A percentile compares a stretch with the other conserved stretches of the same genome.
These are phyloP conservation scores for Amiota minor DNA, from an alignment of 2,888 invertebrate species.

Conservation along the genomic window DNA sequence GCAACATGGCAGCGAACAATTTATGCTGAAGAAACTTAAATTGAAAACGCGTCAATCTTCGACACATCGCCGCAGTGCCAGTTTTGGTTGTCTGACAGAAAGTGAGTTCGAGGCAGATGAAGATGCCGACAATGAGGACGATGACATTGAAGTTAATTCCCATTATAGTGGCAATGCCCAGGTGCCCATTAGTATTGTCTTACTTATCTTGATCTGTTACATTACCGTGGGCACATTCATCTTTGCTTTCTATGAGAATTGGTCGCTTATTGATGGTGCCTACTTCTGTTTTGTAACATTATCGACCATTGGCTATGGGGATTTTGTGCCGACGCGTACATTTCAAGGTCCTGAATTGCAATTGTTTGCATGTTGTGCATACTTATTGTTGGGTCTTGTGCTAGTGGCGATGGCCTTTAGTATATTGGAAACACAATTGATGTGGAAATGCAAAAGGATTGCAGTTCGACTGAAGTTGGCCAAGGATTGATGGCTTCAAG, in stretches of 20 bases:
- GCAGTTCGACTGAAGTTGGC: slow-evolving; percentile 81
- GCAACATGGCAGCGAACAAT: slow-evolving; percentile 61
- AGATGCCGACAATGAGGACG: slow-evolving; percentile 46
- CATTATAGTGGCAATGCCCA: slow-evolving; percentile 52
- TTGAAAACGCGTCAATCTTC: background rate
- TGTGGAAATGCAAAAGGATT: slow-evolving; percentile 81
- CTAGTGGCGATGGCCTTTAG: slow-evolving; percentile 90
- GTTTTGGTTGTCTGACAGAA: slow-evolving; percentile 1
- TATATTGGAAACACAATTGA: slow-evolving; percentile 86
- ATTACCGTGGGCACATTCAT: slow-evolving; percentile 84
- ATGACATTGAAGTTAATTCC: slow-evolving; percentile 37
- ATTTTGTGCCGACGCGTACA: slow-evolving; percentile 78
- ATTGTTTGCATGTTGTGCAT: slow-evolving; percentile 85
- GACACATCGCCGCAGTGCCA: background rate
- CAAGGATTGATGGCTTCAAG: slow-evolving; percentile 74
- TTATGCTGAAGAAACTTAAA: slow-evolving; percentile 55
- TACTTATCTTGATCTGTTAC: slow-evolving; percentile 82
- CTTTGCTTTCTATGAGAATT: slow-evolving; percentile 86
- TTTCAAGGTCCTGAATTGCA: slow-evolving; percentile 76
- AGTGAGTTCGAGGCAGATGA: slow-evolving; percentile 41
- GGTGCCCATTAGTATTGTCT: slow-evolving; percentile 79
- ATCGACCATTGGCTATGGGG: slow-evolving; percentile 88
- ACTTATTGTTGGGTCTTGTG: slow-evolving; percentile 84
- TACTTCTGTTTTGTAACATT: slow-evolving; percentile 90
- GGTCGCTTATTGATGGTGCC: slow-evolving; percentile 86